phyloP scores from a whole-genome alignment of 2,888 invertebrate species.

The Melinaea marsaeus region DNA sequence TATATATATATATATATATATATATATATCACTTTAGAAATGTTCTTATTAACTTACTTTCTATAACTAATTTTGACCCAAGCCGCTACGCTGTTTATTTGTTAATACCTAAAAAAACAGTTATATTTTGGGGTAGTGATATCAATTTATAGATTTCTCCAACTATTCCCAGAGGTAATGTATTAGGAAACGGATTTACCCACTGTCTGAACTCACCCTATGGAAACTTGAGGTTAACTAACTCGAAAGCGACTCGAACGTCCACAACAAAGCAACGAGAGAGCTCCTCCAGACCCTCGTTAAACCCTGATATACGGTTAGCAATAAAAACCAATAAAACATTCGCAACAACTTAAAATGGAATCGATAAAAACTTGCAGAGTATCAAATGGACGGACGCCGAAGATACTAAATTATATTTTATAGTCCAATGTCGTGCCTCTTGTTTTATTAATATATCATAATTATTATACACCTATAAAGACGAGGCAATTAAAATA shows the following conservation, averaged over 20 bases:
- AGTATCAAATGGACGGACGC: conserved; percentile 59
- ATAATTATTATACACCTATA: conserved; percentile 44
- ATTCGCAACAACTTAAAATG: conserved; percentile 74
- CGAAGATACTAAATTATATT: conserved; percentile 70
- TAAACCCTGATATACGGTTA: conserved; percentile 72
- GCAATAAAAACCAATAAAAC: conserved; percentile 74
- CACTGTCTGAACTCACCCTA: conserved; percentile 4
- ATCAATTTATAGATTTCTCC: neutral
- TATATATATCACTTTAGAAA: neutral
- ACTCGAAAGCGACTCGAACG: conserved; percentile 42
- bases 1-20: too few species aligned
- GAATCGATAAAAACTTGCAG: conserved; percentile 69
- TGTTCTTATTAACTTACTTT: too few species aligned
- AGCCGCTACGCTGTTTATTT: too few species aligned
- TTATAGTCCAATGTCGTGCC: conserved; percentile 54
- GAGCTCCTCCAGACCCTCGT: conserved; percentile 72
- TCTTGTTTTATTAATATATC: conserved; percentile 60
- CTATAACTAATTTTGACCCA: too few species aligned
- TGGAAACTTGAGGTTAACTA: conserved; percentile 18
- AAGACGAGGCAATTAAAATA: neutral
- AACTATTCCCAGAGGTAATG: conserved; percentile 3
- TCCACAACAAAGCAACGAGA: conserved; percentile 66
- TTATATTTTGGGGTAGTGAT: neutral
- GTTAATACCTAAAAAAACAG: too few species aligned
- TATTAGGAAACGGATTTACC: neutral